Conservation (phyloP, 2,797 vertebrate genomes). For the Rhabdomys pumilio region DNA sequence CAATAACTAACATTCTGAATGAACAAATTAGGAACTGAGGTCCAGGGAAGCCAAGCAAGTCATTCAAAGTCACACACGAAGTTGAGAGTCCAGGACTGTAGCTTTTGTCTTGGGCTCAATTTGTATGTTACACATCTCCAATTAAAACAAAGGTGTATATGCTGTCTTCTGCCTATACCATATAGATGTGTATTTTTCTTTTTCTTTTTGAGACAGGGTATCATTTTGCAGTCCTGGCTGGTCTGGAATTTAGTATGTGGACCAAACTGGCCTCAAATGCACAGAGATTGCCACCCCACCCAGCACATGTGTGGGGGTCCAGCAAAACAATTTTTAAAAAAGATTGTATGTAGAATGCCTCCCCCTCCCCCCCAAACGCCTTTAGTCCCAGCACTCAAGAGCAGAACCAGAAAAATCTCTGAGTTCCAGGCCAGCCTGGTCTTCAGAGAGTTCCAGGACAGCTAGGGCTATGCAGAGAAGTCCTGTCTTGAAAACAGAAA, state of each 20-base stretch:
- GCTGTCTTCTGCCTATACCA: neutral
- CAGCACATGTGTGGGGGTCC: neutral
- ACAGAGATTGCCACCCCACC: neutral
- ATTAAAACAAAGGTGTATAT: neutral
- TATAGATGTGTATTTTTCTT: neutral
- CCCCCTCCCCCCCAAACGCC: too few relatives aligned
- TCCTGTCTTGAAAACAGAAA: neutral
- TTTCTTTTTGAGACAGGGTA: neutral
- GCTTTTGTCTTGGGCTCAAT: slow-evolving; percentile 2
- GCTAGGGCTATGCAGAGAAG: neutral
- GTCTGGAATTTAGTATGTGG: neutral
- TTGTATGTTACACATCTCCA: neutral
- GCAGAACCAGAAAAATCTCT: neutral
- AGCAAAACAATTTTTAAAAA: neutral
- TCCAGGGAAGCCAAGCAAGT: slow-evolving; percentile 56
- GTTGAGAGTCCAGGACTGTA: slow-evolving; percentile 27
- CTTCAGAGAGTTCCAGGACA: neutral
- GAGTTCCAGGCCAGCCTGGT: neutral
- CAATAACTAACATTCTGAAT: slow-evolving; percentile 25
- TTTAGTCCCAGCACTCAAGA: neutral
- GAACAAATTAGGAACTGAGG: slow-evolving; percentile 32
- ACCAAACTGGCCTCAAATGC: neutral
- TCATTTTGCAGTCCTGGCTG: neutral
- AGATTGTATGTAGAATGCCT: neutral
- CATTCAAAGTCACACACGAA: neutral